Conservation (phyloP, 2,113 vertebrate species). For the Tricholaema leucomelas region DNA sequence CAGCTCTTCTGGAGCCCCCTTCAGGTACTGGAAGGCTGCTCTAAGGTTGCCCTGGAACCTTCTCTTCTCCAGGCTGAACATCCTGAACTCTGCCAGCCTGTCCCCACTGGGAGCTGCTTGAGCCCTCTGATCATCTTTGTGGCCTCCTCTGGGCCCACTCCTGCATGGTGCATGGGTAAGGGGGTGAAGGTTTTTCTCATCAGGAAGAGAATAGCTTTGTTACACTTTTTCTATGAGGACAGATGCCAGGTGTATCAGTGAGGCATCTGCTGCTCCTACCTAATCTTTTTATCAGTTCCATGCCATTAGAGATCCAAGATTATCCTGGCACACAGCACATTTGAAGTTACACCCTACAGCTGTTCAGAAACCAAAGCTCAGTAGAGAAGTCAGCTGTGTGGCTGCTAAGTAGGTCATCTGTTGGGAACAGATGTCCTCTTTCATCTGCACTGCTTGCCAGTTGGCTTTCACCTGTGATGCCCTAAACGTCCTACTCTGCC, state of each 20-base stretch:
- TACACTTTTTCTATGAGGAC: not conserved
- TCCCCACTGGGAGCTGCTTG: too few species aligned
- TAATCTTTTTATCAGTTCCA: not conserved
- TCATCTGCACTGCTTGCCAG: not conserved
- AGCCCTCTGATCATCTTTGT: too few species aligned
- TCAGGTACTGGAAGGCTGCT: too few species aligned
- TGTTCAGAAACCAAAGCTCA: not conserved
- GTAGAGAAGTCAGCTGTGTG: not conserved
- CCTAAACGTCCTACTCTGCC: not conserved
- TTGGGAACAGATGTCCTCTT: slow-evolving; percentile 6
- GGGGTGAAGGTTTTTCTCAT: not conserved
- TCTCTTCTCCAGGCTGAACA: too few species aligned
- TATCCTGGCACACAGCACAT: not conserved
- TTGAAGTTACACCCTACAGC: not conserved
- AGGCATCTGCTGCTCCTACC: not conserved
- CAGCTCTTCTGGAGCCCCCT: too few species aligned
- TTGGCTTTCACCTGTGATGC: not conserved
- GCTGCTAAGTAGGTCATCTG: slow-evolving; percentile 35
- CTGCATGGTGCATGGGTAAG: not conserved
- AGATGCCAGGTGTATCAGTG: not conserved
- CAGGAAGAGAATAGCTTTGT: not conserved
- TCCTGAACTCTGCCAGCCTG: too few species aligned
- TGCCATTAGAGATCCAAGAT: not conserved
- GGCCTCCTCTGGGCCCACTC: too few species aligned
- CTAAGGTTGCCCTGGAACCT: too few species aligned